Conservation (phyloP, 2,113 vertebrate species). For the Lepisosteus oculatus region DNA sequence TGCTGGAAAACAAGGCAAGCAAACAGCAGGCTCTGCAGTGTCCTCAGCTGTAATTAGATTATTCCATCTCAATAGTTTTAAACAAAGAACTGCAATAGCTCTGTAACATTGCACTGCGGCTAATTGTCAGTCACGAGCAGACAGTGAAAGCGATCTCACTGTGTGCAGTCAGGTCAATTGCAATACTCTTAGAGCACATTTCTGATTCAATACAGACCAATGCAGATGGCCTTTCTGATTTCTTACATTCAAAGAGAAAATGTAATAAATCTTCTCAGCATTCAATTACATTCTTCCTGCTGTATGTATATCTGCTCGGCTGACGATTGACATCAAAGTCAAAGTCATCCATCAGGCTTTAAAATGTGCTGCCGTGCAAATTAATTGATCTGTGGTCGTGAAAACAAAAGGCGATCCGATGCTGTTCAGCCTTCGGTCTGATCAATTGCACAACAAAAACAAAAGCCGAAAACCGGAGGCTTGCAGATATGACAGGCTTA, state of each 20-base stretch:
- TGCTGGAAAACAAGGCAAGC: no score
- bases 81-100: background rate
- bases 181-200: background rate
- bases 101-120: background rate
- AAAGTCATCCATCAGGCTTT: no score
- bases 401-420: slow-evolving; percentile 35
- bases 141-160: background rate
- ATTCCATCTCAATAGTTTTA: background rate
- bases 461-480: slow-evolving; percentile 28
- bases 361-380: background rate
- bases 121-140: background rate
- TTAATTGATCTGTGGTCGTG: slow-evolving; percentile 22
- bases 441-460: slow-evolving; percentile 26
- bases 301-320: no score
- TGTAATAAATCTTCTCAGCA: no score
- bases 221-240: background rate
- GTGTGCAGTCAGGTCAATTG: background rate
- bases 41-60: background rate
- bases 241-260: no score
- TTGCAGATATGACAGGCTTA: slow-evolving; percentile 23
- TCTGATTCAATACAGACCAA: background rate
- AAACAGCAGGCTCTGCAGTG: background rate
- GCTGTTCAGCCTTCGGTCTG: slow-evolving; percentile 28
- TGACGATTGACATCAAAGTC: no score
- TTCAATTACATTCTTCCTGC: no score